Conservation (phyloP, 2,113 vertebrate genomes). For the Globicephala melas region DNA sequence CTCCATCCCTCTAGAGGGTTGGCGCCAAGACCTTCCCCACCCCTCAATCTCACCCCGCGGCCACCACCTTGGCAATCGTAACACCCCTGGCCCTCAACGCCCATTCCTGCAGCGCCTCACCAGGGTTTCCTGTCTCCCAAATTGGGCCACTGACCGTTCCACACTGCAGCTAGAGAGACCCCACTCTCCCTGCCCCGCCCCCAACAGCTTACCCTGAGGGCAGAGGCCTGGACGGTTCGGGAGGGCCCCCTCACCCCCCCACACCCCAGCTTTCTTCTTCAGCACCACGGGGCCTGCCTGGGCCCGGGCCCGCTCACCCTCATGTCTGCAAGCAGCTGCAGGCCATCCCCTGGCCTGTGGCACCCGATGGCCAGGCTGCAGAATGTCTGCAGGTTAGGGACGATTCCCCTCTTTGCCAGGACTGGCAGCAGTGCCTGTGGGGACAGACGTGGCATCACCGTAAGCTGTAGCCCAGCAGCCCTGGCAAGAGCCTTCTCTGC, state of each 20-base stretch:
- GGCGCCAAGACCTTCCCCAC: neutral
- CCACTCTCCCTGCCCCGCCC: no score
- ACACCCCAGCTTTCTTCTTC: neutral
- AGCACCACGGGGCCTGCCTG: fast-evolving
- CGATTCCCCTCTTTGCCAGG: constrained; percentile 85
- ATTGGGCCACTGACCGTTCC: neutral
- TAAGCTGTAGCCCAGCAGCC: neutral
- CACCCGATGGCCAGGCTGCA: constrained; percentile 92
- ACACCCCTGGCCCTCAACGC: neutral
- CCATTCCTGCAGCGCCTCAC: neutral
- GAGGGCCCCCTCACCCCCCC: neutral
- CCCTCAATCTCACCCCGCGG: neutral
- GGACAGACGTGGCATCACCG: neutral
- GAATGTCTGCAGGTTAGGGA: constrained; percentile 88
- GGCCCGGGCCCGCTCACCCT: constrained; percentile 82
- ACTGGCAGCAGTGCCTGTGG: constrained; percentile 86
- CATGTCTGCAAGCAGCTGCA: constrained; percentile 92
- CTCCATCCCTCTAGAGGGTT: neutral
- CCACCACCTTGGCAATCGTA: neutral
- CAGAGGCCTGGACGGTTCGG: neutral
- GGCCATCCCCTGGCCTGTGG: constrained; percentile 80
- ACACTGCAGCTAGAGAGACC: neutral
- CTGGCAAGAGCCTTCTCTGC: neutral
- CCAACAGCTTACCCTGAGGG: neutral
- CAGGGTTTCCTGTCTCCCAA: neutral